These are phyloP conservation scores for Drosophila peninsularis DNA, from an alignment of 2,888 invertebrate species.

Conservation along the genomic window DNA sequence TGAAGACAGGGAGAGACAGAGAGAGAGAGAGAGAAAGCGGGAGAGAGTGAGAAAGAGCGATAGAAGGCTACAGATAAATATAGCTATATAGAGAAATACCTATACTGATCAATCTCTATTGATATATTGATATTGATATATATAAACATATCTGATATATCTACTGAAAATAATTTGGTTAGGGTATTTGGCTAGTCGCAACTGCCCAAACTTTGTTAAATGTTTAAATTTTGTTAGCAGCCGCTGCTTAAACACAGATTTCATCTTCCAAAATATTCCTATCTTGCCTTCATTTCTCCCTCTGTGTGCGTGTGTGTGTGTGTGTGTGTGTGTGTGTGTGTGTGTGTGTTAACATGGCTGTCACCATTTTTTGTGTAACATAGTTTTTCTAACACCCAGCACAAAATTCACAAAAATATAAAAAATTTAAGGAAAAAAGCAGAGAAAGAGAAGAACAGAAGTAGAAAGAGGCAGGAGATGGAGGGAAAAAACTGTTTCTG, in stretches of 20 bases:
- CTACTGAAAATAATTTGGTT: not conserved
- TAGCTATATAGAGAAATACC: not conserved
- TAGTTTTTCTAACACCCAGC: constrained; percentile 34
- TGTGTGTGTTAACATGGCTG: constrained; percentile 62
- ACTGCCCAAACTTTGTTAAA: constrained; percentile 8
- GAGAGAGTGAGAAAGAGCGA: not conserved
- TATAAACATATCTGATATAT: not conserved
- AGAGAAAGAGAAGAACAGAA: not conserved
- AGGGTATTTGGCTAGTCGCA: constrained; percentile 5
- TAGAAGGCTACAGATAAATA: not conserved
- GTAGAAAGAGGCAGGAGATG: not conserved
- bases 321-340: constrained; percentile 23
- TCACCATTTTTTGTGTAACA: constrained; percentile 58
- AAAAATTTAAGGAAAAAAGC: not conserved
- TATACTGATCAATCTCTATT: not conserved
- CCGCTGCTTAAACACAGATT: constrained; percentile 27
- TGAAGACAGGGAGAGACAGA: not conserved
- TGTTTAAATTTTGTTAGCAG: constrained; percentile 23
- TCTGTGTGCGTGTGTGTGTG: constrained; percentile 11
- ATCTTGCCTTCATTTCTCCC: constrained; percentile 1
- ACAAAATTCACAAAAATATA: constrained; percentile 7
- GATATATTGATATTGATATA: not conserved
- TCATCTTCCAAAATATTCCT: constrained; percentile 24
- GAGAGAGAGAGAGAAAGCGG: not conserved
- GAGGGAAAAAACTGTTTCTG: constrained; percentile 41